Evolutionary conservation across 1,140 invertebrate genomes (phyloP).

Genomic region (Hirudo medicinalis): DNA sequence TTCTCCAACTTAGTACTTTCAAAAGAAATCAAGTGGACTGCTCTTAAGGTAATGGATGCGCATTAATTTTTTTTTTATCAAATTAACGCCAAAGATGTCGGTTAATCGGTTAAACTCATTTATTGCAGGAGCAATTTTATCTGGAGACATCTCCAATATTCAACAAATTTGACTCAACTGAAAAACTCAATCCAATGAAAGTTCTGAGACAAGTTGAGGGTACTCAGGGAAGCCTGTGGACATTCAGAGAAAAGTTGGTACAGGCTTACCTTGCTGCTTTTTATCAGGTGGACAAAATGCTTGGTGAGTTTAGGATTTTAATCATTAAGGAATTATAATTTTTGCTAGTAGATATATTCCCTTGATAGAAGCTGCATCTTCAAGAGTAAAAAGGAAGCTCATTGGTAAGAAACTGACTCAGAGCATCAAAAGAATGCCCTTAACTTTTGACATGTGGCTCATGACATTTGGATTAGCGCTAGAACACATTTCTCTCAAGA

Average conservation of each 20-base stretch:
- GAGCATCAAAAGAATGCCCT: slow-evolving; percentile 16
- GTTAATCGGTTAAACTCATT: background rate
- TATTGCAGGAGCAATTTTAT: background rate
- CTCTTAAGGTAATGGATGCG: no score
- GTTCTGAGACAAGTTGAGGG: slow-evolving; percentile 7
- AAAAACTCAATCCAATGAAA: slow-evolving; percentile 3
- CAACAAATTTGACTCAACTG: background rate
- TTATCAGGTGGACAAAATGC: slow-evolving; percentile 3
- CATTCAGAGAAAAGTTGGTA: slow-evolving; percentile 3
- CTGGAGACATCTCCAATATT: slow-evolving; percentile 9
- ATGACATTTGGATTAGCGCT: slow-evolving; percentile 20
- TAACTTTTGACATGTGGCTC: slow-evolving; percentile 19
- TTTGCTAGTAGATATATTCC: no score
- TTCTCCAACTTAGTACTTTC: background rate
- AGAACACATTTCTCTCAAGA: background rate
- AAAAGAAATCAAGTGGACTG: background rate
- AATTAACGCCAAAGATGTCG: no score
- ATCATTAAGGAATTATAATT: background rate
- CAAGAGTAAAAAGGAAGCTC: no score
- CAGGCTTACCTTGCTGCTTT: slow-evolving; percentile 1
- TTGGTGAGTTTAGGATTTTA: background rate
- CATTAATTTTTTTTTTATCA: no score
- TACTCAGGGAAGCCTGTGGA: background rate
- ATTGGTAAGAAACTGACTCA: background rate
- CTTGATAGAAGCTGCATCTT: no score